Base-by-base conservation (phyloP, 2,797 vertebrate species). In the Myotis daubentonii region DNA sequence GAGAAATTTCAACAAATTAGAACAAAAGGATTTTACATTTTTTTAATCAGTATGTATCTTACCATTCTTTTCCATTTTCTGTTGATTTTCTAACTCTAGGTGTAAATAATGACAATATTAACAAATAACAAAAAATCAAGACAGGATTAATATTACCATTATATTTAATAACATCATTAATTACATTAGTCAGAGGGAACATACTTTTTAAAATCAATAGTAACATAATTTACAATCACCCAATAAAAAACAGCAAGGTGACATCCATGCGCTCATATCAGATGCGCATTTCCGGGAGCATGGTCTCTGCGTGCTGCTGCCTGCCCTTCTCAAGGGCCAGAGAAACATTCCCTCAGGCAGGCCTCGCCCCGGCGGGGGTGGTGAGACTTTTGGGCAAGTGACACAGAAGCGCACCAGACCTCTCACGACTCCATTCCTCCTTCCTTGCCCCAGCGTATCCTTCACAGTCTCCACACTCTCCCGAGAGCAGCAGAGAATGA, bases 401-500 rank as follows among this genome's bases (percentile, higher is more conserved):
- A 16, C 62, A 4, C 1, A 19, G 49, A 74, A 28, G 33, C 57
- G 33, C n/a, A 47, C 16, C 12, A 72, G 20, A 70, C 25, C 23
- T 23, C 41, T 95, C 41, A 53, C 38, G 22, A 44, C 51, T 60
- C 11, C 36, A 5, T 68, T 38, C 17, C 51, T 83, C 12, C 62
- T 62, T 91, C 65, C 72, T 74, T 90, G 47, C 36, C 36, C 6
- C 83, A 93, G 93, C 19, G 33, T n/a, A 25, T 41, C 70, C 47
- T 66, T 74, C 83, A 57, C 76, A 72, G 28, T 71, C 57, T 88
- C 65, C 17, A 17, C 60, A 33, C 36, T 88, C 19, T 85, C 62
- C 62, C 38, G 44, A 28, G 78, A 84, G 33, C 91, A 84, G 23
- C 82, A 93, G 91, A 91, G 91, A 75, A 94, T 87, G 93, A 84